phyloP scores from a whole-genome alignment of 1,140 invertebrate species.

The Dendrolimus kikuchii region DNA sequence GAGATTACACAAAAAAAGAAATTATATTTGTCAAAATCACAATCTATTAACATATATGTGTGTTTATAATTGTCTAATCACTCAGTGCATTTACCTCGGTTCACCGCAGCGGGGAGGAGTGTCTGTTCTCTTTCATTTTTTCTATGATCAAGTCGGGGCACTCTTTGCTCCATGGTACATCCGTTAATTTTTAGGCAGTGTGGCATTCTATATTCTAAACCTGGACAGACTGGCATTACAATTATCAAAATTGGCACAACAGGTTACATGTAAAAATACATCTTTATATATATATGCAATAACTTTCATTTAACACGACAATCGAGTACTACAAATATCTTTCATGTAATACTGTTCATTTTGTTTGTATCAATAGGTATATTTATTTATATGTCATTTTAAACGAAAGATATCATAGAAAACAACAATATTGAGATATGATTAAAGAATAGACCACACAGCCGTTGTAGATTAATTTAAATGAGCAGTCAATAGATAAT shows the following conservation, averaged over 20 bases:
- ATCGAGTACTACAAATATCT: no score
- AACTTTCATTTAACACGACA: no score
- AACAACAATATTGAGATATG: constrained; percentile 23
- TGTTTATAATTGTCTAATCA: constrained; percentile 20
- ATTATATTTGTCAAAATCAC: no score
- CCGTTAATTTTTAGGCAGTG: constrained; percentile 61
- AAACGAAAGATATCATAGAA: constrained; percentile 2
- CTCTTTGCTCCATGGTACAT: constrained; percentile 46
- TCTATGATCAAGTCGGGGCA: constrained; percentile 31
- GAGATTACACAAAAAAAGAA: no score
- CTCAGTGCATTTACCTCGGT: constrained; percentile 62
- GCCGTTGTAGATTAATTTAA: constrained; percentile 26
- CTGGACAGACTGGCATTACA: constrained; percentile 64
- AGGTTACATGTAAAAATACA: background rate
- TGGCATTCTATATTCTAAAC: constrained; percentile 57
- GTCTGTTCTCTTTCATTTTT: constrained; percentile 20
- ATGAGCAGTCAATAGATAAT: constrained; percentile 6
- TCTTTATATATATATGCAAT: no score
- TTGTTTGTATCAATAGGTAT: no score
- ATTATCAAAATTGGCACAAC: constrained; percentile 41
- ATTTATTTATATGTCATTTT: no score
- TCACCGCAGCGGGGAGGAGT: constrained; percentile 47
- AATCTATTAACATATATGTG: no score
- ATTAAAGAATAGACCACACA: constrained; percentile 45
- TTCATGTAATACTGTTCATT: no score